phyloP scores from a whole-genome alignment of 2,113 vertebrate genomes.

The Petrocephalus zakoni region DNA sequence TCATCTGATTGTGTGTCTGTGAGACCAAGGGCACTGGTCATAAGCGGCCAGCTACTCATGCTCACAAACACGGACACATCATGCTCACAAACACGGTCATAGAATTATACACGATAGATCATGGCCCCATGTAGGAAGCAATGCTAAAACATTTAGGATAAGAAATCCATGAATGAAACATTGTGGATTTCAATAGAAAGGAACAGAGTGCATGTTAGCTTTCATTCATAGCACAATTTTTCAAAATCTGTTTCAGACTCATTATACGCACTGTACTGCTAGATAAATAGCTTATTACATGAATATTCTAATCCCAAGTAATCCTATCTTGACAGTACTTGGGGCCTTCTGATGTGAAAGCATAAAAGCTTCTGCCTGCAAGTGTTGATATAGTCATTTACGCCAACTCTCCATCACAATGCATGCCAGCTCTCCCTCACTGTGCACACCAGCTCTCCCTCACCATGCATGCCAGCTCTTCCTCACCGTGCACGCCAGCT shows the following conservation, averaged over 20 bases:
- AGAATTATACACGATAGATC: neutral
- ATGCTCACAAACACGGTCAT: neutral
- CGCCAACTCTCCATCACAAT: too few relatives aligned
- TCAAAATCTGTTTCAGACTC: neutral
- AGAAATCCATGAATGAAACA: neutral
- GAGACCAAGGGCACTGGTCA: neutral
- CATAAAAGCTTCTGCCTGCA: neutral
- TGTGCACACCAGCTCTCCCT: too few relatives aligned
- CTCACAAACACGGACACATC: neutral
- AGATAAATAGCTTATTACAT: neutral
- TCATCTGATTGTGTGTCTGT: neutral
- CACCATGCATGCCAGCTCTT: too few relatives aligned
- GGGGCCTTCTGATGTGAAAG: neutral
- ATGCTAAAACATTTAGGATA: neutral
- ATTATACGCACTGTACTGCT: neutral
- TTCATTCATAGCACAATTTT: neutral
- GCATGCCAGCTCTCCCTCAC: too few relatives aligned
- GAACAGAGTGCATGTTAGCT: neutral
- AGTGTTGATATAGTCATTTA: neutral
- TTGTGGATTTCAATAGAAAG: neutral
- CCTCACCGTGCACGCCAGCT: too few relatives aligned
- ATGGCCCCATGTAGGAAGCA: neutral
- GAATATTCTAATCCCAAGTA: neutral
- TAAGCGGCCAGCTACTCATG: neutral
- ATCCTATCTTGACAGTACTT: neutral